Base-by-base conservation (phyloP, 2,797 vertebrate species). In the Sebastes elongatus region DNA sequence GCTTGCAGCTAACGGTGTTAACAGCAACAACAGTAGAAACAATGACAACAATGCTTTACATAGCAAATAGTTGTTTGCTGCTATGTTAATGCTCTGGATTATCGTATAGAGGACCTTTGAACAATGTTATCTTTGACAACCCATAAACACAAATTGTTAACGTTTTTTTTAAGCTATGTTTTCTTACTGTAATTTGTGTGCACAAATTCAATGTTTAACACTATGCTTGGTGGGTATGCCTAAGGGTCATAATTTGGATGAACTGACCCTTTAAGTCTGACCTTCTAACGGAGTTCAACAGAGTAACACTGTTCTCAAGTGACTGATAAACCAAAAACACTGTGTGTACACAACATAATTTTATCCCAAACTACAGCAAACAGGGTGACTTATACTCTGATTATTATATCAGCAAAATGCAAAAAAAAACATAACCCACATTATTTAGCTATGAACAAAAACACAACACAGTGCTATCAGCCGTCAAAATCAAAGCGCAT, bases 401-500 rank as follows among this genome's bases (percentile, higher is more conserved):
- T 49, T 60, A 30, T 23, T 56, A 25, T 56, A 71, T 82, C 25
- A 70, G 53, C n/a, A 75, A 73, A 78, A 53, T 18, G 18, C 11
- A 33, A 84, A 32, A 23, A 6, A 49, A 32, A 56, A 3, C 25
- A 46, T 0, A 52, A 52, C 16, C 64, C 27, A 14, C 9, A 69
- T 88, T 65, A 84, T 82, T 76, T 81, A 76, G 49, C 38, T 59
- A 38, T 71, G 69, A 81, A 67, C 10, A 67, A 82, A 82, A 83
- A 81, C 59, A 73, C 60, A 83, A 68, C 25, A 56, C 52, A 66
- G 56, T 16, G 33, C 69, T 89, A 88, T 91, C 77, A 78, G 57
- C 65, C 5, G 14, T 86, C 74, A 52, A 65, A 86, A 89, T 83
- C 83, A 83, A 88, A 88, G 68, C 5, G 25, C 60, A 76, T 87